Base-by-base conservation (phyloP, 2,888 invertebrate species). In the Drosophila greeni region DNA sequence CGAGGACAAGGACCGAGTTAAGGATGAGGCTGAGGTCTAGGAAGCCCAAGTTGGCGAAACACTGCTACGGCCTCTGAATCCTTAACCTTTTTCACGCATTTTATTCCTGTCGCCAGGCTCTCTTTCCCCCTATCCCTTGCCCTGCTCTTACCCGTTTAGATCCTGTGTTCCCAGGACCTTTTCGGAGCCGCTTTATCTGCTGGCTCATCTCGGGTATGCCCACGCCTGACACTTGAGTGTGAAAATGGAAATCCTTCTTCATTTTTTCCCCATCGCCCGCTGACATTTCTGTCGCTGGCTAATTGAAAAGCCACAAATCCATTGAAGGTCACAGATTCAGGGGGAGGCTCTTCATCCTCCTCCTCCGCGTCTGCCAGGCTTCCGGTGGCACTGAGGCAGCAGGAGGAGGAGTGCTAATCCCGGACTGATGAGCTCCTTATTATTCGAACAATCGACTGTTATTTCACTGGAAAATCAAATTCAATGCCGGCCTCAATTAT, bases 251-350 rank as follows among this genome's bases (percentile, higher is more conserved):
- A 57, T 57, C 54, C 56, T 57, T 53, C 37, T 31, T 54, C 56
- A 31, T 29, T 53, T 43, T 42, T 42, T 42, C 6, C 16, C 16
- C 24, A 8, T 26, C 29, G 18, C n/a, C 9, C 37, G 36, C 52
- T 52, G 53, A 29, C 52, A 53, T 56, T 53, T 52, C 56, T 29
- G 53, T 53, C 53, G 53, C 53, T 53, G 56, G 39, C 56, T 57
- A 57, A 57, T 39, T 57, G 39, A 57, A 57, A 57, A 53, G 56
- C 56, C 54, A 54, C 54, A 57, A 57, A 57, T 53, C 39, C 56
- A 57, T 31, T 39, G 55, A 48, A 34, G 48, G 34, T 36, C 48
- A 18, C 18, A 7, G 33, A n/a, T 24, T 23, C 45, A 54, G 45
- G 7, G 31, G 24, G 6, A 6, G 29, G 9, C 29, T 16, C n/a